These are phyloP conservation scores for Furcifer pardalis DNA, from an alignment of 2,797 vertebrate genomes.

Conservation along the genomic window DNA sequence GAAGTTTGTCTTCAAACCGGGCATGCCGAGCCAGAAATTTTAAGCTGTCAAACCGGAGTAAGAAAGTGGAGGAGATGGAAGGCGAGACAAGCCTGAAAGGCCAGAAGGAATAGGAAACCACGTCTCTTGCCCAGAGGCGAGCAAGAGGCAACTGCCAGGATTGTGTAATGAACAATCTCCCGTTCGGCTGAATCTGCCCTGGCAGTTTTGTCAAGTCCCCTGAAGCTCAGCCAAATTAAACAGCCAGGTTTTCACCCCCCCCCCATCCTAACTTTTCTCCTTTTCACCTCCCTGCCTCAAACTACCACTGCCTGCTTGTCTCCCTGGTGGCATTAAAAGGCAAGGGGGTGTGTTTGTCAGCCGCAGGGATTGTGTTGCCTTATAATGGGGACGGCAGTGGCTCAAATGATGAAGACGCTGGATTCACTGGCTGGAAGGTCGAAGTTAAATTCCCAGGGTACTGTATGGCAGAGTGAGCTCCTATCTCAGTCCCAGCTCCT, in stretches of 20 bases:
- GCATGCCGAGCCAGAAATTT: background rate
- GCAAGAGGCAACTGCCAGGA: background rate
- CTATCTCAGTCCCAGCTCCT: too few species aligned
- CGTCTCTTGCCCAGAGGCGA: background rate
- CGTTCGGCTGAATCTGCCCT: background rate
- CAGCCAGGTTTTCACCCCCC: background rate
- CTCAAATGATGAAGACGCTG: too few species aligned
- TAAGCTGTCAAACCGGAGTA: background rate
- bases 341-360: background rate
- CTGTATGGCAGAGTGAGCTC: too few species aligned
- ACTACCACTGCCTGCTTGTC: background rate
- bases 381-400: too few species aligned
- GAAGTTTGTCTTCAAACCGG: background rate
- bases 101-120: background rate
- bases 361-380: too few species aligned
- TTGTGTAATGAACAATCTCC: background rate
- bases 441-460: too few species aligned
- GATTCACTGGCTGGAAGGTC: too few species aligned
- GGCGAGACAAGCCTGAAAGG: background rate
- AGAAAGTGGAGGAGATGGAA: too few species aligned
- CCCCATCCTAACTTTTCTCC: background rate
- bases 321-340: rapidly evolving
- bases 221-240: background rate
- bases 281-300: background rate
- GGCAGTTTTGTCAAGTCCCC: background rate